Percentiles rank a stretch among this genome's conserved stretches.
phyloP scores from a whole-genome alignment of 2,888 invertebrate genomes.

The Galerucella nymphaeae region DNA sequence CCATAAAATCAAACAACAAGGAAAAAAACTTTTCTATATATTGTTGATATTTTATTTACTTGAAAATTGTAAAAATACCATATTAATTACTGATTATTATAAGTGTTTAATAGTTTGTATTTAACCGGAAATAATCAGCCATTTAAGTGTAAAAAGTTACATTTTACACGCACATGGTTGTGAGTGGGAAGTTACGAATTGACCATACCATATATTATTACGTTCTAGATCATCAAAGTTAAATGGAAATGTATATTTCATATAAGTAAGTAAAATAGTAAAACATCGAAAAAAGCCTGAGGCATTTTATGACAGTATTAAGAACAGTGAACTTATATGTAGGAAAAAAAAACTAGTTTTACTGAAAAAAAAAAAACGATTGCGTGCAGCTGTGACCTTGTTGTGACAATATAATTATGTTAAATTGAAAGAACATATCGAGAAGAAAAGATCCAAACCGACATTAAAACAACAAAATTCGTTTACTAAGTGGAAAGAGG shows the following conservation, averaged over 20 bases:
- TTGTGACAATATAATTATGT: background rate
- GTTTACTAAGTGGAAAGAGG: too few relatives aligned
- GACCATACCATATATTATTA: background rate
- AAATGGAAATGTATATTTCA: background rate
- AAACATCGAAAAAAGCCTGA: background rate
- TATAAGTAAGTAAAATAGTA: background rate
- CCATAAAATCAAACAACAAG: too few relatives aligned
- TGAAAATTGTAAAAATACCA: too few relatives aligned
- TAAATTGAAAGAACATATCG: background rate
- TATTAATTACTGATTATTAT: background rate
- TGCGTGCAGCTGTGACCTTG: conserved; percentile 5
- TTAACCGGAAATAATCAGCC: background rate
- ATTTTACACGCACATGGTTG: background rate
- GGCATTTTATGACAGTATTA: background rate
- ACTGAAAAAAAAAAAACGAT: background rate
- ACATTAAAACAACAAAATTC: too few relatives aligned
- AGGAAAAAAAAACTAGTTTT: background rate
- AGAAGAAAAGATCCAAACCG: background rate
- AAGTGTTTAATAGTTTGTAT: background rate
- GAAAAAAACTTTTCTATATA: too few relatives aligned
- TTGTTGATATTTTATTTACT: too few relatives aligned
- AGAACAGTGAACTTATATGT: background rate
- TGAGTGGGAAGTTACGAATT: background rate
- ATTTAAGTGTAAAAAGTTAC: background rate
- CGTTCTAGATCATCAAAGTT: background rate